These are phyloP conservation scores for Exocentrus adspersus DNA, from an alignment of 2,888 invertebrate species.

Conservation along the genomic window DNA sequence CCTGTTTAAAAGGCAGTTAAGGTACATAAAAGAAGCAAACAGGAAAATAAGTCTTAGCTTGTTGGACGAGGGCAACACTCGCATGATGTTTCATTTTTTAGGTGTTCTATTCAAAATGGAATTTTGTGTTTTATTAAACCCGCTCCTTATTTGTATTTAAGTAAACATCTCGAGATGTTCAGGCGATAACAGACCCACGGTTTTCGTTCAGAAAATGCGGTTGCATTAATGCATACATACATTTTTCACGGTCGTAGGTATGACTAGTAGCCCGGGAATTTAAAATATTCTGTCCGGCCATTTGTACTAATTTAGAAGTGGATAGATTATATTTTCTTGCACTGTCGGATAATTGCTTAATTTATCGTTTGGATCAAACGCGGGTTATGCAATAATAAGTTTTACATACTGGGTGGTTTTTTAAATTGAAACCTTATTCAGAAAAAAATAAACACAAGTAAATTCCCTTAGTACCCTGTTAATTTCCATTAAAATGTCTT, in stretches of 20 bases:
- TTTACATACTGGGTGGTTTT: not conserved
- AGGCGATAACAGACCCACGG: not conserved
- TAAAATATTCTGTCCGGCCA: conserved; percentile 11
- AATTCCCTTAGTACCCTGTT: too few species aligned
- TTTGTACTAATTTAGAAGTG: conserved; percentile 12
- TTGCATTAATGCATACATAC: conserved; percentile 9
- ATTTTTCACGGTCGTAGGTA: not conserved
- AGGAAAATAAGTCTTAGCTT: conserved; percentile 14
- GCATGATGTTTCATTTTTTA: conserved; percentile 25
- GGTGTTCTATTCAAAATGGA: conserved; percentile 26
- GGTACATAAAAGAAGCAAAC: conserved; percentile 23
- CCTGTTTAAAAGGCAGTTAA: conserved; percentile 39
- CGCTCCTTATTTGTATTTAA: conserved; percentile 28
- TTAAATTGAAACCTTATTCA: too few species aligned
- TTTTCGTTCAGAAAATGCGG: conserved; percentile 9
- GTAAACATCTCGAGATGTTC: conserved; percentile 16
- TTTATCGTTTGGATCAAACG: not conserved
- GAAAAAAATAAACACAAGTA: too few species aligned
- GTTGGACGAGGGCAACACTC: not conserved
- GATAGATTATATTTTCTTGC: conserved; percentile 1
- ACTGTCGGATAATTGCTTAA: not conserved
- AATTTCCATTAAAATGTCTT: too few species aligned
- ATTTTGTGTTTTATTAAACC: conserved; percentile 26
- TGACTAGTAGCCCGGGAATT: conserved; percentile 19
- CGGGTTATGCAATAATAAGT: not conserved